These are phyloP conservation scores for Colaptes auratus DNA, from an alignment of 2,113 vertebrate species.

Conservation along the genomic window DNA sequence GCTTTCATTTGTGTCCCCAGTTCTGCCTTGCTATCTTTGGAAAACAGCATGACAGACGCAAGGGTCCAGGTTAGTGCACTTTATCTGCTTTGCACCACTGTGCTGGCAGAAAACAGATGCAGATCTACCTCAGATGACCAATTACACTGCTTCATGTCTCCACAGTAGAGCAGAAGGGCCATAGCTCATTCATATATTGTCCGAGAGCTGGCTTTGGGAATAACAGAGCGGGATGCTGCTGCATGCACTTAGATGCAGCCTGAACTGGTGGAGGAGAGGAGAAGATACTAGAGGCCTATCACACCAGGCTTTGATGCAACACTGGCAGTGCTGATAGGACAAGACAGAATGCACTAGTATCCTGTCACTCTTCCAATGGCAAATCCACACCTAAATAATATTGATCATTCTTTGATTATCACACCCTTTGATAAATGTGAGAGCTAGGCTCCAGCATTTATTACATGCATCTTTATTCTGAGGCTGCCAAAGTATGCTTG, in stretches of 20 bases:
- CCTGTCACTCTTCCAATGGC: background rate
- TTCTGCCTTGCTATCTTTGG: background rate
- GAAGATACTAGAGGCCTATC: too few species aligned
- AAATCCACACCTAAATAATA: background rate
- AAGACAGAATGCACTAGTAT: background rate
- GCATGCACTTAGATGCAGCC: background rate
- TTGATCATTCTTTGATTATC: background rate
- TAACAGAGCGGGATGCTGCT: background rate
- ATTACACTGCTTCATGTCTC: background rate
- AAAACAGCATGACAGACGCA: background rate
- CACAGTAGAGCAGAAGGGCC: background rate
- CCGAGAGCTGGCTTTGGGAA: background rate
- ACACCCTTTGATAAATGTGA: background rate
- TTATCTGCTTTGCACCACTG: background rate
- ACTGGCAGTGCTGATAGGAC: background rate
- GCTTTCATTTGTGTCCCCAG: background rate
- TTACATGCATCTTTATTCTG: background rate
- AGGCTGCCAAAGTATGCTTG: background rate
- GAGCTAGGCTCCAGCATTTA: background rate
- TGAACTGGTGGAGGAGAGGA: background rate
- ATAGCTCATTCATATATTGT: fast-evolving
- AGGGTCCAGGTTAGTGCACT: background rate
- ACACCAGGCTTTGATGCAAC: background rate
- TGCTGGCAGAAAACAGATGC: background rate
- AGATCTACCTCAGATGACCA: background rate